Conservation (phyloP, 2,888 invertebrate species). For the Lasioglossum malachurum region DNA sequence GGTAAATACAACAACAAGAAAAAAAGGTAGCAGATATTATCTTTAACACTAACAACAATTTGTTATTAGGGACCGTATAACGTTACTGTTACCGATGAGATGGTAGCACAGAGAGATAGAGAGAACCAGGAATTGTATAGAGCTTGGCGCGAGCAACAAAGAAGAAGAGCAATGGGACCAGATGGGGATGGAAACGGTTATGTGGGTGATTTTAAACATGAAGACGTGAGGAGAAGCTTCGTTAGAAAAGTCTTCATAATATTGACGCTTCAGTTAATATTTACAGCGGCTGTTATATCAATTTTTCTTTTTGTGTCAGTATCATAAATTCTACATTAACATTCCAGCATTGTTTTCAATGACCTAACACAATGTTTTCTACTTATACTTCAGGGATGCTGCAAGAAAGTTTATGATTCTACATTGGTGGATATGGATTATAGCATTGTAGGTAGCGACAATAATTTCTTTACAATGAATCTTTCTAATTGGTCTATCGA, state of each 20-base stretch:
- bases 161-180: conserved; percentile 55
- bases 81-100: conserved; percentile 77
- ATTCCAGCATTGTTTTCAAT: not conserved
- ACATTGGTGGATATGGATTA: conserved; percentile 76
- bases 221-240: conserved; percentile 79
- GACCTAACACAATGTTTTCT: not conserved
- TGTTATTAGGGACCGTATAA: conserved; percentile 77
- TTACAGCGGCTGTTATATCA: conserved; percentile 85
- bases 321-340: not conserved
- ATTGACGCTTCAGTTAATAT: conserved; percentile 85
- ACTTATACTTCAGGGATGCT: conserved; percentile 60
- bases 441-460: conserved; percentile 74
- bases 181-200: conserved; percentile 66
- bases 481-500: not conserved
- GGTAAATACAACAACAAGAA: conserved; percentile 59
- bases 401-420: conserved; percentile 73
- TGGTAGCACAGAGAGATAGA: conserved; percentile 77
- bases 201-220: conserved; percentile 75
- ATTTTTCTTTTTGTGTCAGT: conserved; percentile 84
- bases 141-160: conserved; percentile 75
- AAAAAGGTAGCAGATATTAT: not conserved
- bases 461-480: not conserved
- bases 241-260: conserved; percentile 87
- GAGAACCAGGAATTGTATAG: conserved; percentile 77
- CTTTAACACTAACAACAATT: not conserved